phyloP scores from a whole-genome alignment of 2,113 vertebrate species.

The Pavo muticus region DNA sequence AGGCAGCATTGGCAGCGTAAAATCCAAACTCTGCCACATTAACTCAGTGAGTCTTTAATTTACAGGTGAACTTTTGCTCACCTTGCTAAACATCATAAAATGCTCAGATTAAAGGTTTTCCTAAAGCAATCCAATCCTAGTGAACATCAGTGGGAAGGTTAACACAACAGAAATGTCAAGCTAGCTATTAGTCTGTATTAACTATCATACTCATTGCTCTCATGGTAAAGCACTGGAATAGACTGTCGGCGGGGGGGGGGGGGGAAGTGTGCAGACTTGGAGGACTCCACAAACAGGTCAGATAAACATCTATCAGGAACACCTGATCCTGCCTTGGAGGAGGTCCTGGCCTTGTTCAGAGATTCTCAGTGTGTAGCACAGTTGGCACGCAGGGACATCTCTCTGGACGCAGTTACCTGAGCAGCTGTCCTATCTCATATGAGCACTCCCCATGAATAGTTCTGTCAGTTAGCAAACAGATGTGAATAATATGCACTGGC shows the following conservation, averaged over 20 bases:
- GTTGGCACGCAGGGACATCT: background rate
- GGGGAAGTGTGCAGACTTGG: background rate
- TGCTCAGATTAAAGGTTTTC: background rate
- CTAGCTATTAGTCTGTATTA: background rate
- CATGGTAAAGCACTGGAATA: background rate
- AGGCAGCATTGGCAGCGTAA: background rate
- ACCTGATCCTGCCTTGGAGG: background rate
- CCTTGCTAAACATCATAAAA: background rate
- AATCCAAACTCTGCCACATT: background rate
- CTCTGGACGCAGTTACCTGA: background rate
- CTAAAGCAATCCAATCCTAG: background rate
- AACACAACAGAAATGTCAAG: background rate
- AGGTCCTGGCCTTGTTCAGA: background rate
- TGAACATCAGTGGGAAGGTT: background rate
- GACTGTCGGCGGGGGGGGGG: background rate
- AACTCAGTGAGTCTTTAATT: background rate
- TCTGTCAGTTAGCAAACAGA: background rate
- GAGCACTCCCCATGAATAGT: background rate
- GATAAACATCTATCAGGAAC: background rate
- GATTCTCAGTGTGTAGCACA: background rate
- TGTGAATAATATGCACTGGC: background rate
- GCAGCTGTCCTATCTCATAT: background rate
- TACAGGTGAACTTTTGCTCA: background rate
- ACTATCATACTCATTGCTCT: background rate
- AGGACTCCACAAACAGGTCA: background rate